Evolutionary conservation across 2,113 vertebrate genomes (phyloP).

Genomic region (Ardeotis arabs): DNA sequence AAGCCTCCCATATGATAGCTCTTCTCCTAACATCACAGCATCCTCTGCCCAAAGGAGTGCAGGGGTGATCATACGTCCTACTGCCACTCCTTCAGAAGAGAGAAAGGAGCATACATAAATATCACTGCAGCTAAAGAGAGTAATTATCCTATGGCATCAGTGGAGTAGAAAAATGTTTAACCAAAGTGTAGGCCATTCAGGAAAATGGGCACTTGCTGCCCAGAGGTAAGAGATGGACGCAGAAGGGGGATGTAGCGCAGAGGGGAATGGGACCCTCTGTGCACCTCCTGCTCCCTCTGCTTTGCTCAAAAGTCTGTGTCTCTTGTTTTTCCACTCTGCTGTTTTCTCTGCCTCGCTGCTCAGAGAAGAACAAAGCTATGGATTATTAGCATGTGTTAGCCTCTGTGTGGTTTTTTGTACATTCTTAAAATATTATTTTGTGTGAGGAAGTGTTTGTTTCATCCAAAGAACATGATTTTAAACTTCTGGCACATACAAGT

Average conservation of each 20-base stretch:
- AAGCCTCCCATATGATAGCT: background rate
- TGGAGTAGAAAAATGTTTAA: background rate
- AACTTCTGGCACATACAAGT: background rate
- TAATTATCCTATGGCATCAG: background rate
- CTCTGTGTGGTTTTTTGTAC: background rate
- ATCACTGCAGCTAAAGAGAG: background rate
- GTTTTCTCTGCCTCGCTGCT: background rate
- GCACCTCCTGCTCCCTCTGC: background rate
- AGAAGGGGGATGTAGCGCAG: fast-evolving
- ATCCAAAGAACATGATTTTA: background rate
- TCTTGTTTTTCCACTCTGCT: background rate
- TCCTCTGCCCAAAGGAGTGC: background rate
- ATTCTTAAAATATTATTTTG: background rate
- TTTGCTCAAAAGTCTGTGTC: background rate
- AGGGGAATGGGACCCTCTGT: fast-evolving
- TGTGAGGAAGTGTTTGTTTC: background rate
- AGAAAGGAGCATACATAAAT: background rate
- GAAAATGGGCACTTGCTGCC: background rate
- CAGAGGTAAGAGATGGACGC: background rate
- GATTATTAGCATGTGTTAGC: background rate
- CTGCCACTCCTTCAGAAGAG: fast-evolving
- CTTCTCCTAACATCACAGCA: background rate
- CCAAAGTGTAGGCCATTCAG: background rate
- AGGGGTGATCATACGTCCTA: background rate
- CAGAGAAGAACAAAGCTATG: background rate